These are phyloP conservation scores for Sebastes elongatus DNA, from an alignment of 2,797 vertebrate species.

Conservation along the genomic window DNA sequence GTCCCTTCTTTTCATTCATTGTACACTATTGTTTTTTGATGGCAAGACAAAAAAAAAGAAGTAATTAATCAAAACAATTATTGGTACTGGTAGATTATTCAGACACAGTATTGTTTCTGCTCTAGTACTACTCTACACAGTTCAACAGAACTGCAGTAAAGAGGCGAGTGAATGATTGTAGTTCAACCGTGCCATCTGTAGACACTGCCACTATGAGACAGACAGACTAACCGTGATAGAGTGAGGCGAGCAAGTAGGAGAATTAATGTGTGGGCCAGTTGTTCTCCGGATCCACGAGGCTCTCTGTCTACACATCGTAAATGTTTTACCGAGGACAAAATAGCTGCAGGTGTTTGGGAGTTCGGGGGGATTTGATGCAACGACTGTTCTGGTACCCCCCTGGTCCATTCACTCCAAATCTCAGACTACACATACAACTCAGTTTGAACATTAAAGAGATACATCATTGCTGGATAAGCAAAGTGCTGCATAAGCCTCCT, in stretches of 20 bases:
- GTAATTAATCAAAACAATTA: background rate
- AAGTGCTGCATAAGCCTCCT: constrained; percentile 1
- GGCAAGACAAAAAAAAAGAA: background rate
- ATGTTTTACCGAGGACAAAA: background rate
- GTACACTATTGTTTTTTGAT: background rate
- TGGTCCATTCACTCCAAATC: background rate
- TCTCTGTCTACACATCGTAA: background rate
- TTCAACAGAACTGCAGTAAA: constrained; percentile 21
- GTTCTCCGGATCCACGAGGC: background rate
- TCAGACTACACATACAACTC: background rate
- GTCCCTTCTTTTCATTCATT: background rate
- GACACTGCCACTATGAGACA: background rate
- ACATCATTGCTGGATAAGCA: background rate
- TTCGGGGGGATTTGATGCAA: background rate
- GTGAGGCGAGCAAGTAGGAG: background rate
- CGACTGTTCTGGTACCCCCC: background rate
- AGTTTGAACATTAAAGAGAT: background rate
- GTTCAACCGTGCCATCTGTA: constrained; percentile 24
- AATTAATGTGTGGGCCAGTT: constrained; percentile 18
- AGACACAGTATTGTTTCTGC: background rate
- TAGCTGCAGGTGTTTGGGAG: background rate
- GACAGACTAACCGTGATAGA: background rate
- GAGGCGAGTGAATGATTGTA: constrained; percentile 16
- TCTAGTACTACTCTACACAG: background rate
- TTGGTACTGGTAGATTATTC: background rate